Percentiles rank a stretch among this genome's conserved stretches.
Evolutionary conservation across 2,888 invertebrate genomes (phyloP).

Genomic region (Lordiphosa fenestrarum): DNA sequence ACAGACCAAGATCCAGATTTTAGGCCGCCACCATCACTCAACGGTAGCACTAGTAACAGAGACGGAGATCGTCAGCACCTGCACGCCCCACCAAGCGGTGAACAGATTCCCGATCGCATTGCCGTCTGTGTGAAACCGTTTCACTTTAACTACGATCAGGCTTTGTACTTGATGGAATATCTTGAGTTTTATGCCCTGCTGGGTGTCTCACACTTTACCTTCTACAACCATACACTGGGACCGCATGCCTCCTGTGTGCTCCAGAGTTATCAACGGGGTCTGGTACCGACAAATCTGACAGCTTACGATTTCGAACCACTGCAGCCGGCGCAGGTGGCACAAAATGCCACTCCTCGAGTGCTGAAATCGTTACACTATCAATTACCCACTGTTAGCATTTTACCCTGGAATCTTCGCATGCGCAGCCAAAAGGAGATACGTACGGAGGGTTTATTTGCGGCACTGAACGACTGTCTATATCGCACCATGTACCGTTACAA

Average conservation of each 20-base stretch:
- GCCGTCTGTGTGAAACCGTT: conserved; percentile 95
- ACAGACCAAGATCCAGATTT: conserved; percentile 81
- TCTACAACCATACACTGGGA: conserved; percentile 94
- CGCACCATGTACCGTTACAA: conserved; percentile 92
- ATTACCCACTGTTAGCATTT: conserved; percentile 78
- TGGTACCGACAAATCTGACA: conserved; percentile 77
- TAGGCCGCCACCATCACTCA: conserved; percentile 5
- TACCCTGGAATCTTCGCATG: conserved; percentile 88
- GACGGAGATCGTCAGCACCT: background rate
- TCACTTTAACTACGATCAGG: conserved; percentile 93
- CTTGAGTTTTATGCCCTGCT: conserved; percentile 91
- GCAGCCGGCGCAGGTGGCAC: conserved; percentile 45
- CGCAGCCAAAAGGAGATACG: conserved; percentile 94
- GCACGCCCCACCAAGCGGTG: conserved; percentile 61
- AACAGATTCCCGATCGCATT: conserved; percentile 82
- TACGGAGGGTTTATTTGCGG: conserved; percentile 95
- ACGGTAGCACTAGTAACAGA: conserved; percentile 16
- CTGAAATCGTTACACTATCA: conserved; percentile 62
- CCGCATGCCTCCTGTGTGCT: conserved; percentile 89
- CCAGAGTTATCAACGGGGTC: conserved; percentile 82
- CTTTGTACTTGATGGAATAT: conserved; percentile 92
- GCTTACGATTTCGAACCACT: conserved; percentile 66
- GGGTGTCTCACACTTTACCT: conserved; percentile 92
- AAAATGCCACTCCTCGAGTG: conserved; percentile 57
- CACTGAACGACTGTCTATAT: conserved; percentile 95